These are phyloP conservation scores for Saccostrea glomerata DNA, from an alignment of 1,140 invertebrate species.

Conservation along the genomic window DNA sequence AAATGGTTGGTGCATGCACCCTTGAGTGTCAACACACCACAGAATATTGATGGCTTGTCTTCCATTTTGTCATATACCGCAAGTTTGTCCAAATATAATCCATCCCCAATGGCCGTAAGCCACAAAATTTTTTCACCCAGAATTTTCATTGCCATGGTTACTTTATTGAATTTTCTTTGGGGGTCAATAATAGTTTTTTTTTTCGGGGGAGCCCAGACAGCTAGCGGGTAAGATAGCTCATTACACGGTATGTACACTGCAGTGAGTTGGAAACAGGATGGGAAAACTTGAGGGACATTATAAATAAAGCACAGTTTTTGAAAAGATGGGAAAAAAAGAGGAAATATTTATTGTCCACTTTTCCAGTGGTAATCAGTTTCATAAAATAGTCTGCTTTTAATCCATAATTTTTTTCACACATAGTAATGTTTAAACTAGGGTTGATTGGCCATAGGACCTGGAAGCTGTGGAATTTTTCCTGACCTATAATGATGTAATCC, in stretches of 20 bases:
- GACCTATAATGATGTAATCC: too few species aligned
- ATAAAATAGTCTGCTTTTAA: background rate
- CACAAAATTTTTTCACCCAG: conserved; percentile 23
- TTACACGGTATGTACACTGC: background rate
- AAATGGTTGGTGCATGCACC: background rate
- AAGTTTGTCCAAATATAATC: conserved; percentile 30
- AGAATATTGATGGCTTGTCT: background rate
- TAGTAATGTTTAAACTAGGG: too few species aligned
- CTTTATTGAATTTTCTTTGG: conserved; percentile 24
- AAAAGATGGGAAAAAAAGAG: background rate
- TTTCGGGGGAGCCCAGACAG: background rate
- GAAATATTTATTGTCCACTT: background rate
- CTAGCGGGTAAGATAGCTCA: conserved; percentile 11
- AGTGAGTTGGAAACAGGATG: background rate
- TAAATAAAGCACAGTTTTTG: background rate
- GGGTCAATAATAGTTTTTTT: conserved; percentile 31
- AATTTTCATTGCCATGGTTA: conserved; percentile 36
- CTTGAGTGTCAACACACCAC: background rate
- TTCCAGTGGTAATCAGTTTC: background rate
- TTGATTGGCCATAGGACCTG: too few species aligned
- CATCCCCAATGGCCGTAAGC: conserved; percentile 21
- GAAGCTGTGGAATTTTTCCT: too few species aligned
- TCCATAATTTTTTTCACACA: background rate
- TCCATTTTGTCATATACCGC: background rate
- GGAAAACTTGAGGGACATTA: background rate